phyloP scores from a whole-genome alignment of 2,888 invertebrate genomes.

The Aporophyla nigra region DNA sequence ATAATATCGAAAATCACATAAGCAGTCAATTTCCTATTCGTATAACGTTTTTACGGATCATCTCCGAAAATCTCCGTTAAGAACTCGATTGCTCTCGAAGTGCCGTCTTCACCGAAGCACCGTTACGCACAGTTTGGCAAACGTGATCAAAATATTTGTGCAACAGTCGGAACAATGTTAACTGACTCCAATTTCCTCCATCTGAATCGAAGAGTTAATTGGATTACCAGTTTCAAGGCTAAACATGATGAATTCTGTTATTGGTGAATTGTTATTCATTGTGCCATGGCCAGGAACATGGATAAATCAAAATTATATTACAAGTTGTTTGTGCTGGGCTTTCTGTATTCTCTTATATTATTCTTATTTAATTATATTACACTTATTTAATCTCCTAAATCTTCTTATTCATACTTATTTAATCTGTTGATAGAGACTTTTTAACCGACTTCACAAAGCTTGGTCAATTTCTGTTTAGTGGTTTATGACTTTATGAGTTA shows the following conservation, averaged over 20 bases:
- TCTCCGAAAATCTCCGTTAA: slow-evolving; percentile 31
- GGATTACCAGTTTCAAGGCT: slow-evolving; percentile 54
- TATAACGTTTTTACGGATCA: slow-evolving; percentile 29
- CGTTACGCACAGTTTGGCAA: slow-evolving; percentile 57
- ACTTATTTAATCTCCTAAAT: too few species aligned
- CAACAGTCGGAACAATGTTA: slow-evolving; percentile 42
- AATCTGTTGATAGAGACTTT: neutral
- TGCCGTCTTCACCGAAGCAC: slow-evolving; percentile 25
- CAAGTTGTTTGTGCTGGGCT: slow-evolving; percentile 30
- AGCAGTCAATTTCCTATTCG: slow-evolving; percentile 25
- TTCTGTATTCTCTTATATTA: neutral
- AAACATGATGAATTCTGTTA: slow-evolving; percentile 49
- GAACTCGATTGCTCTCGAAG: slow-evolving; percentile 31
- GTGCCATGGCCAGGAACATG: slow-evolving; percentile 12
- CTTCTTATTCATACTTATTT: too few species aligned
- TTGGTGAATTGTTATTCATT: slow-evolving; percentile 51
- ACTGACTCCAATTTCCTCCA: slow-evolving; percentile 55
- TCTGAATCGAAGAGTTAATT: slow-evolving; percentile 59
- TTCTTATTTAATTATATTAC: too few species aligned
- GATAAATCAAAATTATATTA: slow-evolving; percentile 29
- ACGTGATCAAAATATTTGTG: slow-evolving; percentile 67
- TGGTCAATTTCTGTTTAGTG: too few species aligned
- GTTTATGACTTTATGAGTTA: too few species aligned
- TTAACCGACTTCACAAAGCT: too few species aligned
- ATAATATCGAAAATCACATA: neutral